Evolutionary conservation across 2,797 vertebrate species (phyloP), one percentile per base, ranked within the genome.

Genomic region (Tenualosa ilisha): DNA sequence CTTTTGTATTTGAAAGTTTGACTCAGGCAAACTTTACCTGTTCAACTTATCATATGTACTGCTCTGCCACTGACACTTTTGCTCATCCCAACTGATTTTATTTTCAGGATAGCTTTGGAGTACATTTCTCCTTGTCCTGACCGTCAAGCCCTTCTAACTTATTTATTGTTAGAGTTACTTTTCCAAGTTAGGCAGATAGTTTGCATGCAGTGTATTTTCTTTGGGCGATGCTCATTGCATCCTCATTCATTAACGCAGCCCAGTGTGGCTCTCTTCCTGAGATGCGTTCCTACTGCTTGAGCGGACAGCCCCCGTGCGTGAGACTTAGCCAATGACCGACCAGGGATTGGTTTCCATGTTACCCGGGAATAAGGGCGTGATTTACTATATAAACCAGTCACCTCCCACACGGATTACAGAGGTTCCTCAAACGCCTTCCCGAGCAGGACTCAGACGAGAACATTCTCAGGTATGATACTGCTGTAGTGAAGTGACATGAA

Each of bases 331-430:
- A 95, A 96, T 96, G 83, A 86, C 83, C 88, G 83, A 7, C 40
- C 7, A 51, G 50, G 86, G 81, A 83, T 63, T 81, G 0, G 85
- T 85, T 81, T 87, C 86, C 81, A 53, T 88, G 87, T 89, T 89
- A 85, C 86, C 72, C 81, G 90, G 85, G 90, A 85, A 84, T 31
- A 90, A 90, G 93, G 94, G 94, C 90, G 95, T 92, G 93, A 88
- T 87, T 88, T 46, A 85, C 85, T 94, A 95, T 94, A 94, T 95
- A 95, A 95, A 92, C 87, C 85, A 24, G 5, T 61, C 84, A 87
- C 24, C 88, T 86, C 87, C 85, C 68, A 59, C 72, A 79, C 84
- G n/a, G 82, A 89, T 90, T 88, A 83, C 40, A 82, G 63, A 91
- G 89, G 40, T 85, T 11, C 68, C 17, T 9, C 56, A 2, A 75